Percentiles rank a stretch among this genome's conserved stretches.
These are phyloP conservation scores for Oplegnathus fasciatus DNA, from an alignment of 2,113 vertebrate genomes.

Conservation along the genomic window DNA sequence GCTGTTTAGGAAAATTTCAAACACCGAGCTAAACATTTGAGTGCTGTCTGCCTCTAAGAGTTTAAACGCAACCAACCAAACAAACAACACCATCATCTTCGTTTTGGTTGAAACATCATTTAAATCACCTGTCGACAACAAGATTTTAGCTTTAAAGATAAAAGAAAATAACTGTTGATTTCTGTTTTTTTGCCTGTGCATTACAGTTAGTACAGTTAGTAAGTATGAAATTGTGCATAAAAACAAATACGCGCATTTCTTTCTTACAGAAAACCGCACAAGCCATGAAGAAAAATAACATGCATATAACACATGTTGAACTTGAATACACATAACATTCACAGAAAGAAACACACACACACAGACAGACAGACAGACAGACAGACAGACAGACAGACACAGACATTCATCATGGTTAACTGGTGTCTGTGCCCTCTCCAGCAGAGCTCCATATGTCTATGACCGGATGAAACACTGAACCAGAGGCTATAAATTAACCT, in stretches of 20 bases:
- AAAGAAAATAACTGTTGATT: too few species aligned
- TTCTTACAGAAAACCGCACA: neutral
- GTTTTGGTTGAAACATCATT: neutral
- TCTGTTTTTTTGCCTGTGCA: too few species aligned
- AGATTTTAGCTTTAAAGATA: neutral
- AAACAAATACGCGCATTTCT: neutral
- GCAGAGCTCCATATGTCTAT: constrained; percentile 51
- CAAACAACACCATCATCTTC: neutral
- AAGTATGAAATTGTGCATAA: too few species aligned
- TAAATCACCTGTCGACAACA: neutral
- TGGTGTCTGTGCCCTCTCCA: constrained; percentile 28
- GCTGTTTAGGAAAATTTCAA: neutral
- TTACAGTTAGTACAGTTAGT: neutral
- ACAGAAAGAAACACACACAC: neutral
- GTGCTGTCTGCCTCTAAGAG: neutral
- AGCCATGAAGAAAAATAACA: neutral
- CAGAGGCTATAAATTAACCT: constrained; percentile 51
- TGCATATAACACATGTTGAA: neutral
- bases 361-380: too few species aligned
- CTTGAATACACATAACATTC: neutral
- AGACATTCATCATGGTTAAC: constrained; percentile 38
- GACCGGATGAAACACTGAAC: constrained; percentile 45
- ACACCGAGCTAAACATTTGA: too few species aligned
- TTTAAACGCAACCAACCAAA: neutral
- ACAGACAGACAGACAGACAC: neutral